Base-by-base conservation (phyloP, 2,888 invertebrate species). In the Galerucella nymphaeae region DNA sequence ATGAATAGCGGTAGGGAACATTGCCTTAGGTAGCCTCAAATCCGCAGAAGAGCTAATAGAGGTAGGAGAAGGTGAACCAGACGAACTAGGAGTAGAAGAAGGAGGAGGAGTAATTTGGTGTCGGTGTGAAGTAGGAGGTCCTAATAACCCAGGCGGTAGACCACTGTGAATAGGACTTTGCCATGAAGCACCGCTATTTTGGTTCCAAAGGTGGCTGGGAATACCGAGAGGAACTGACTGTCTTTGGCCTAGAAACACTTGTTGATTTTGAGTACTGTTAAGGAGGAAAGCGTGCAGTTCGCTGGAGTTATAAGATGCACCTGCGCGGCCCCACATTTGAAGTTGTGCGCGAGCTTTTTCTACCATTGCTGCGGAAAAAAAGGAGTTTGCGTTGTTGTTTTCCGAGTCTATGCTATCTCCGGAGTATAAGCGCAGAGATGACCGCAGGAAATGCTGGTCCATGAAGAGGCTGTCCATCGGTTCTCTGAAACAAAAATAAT, bases 391-490 rank as follows among this genome's bases (percentile, higher is more conserved):
- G 81, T 87, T 87, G 80, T 86, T 86, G 79, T 86, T 86, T 76
- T 87, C 88, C 20, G 87, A 88, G 82, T 86, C 90, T 82, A 86
- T 87, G 64, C 88, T 86, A 78, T 90, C 90, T 68, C 91, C 90
- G 8, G 92, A 86, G 83, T 90, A 90, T 6, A 90, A 87, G 41
- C 90, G 86, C 55, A 89, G 83, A 2, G 90, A 88, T 4, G 90
- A 89, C 55, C 91, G 90, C 14, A 93, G 88, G 82, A 93, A 89
- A 83, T 93, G 93, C 83, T 94, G 93, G 82, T 94, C 93, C 90
- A 93, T 92, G 84, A 94, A 88, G 88, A 94, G 90, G 81, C 91
- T 88, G 86, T 94, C 94, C 92, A 94, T 93, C 53, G 93, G 93
- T 83, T 94, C 94, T 87, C 87, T 87, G 86, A 41, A 86, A 87